Evolutionary conservation across 2,797 vertebrate genomes (phyloP), one percentile per base, ranked within the genome.

Genomic region (Acomys russatus): DNA sequence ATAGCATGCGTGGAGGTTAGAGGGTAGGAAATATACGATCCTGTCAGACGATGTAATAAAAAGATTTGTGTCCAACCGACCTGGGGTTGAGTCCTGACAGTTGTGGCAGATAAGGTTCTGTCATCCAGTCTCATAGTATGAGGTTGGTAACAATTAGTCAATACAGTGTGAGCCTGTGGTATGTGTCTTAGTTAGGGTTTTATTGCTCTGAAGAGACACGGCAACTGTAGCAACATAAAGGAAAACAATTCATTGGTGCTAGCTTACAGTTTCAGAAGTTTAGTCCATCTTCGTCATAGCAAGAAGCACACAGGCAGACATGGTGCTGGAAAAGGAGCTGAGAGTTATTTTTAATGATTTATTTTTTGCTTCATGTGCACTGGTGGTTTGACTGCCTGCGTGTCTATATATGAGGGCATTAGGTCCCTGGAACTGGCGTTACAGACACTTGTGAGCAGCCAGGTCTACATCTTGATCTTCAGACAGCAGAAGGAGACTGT

Each of bases 61-160:
- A 70, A 87, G 56, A 25, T 23, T 93, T 63, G 54, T 59, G 23
- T 73, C 70, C 33, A 23, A 9, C 8, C 3, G 8, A 44, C 17
- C 3, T 28, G 25, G 17, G 23, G 66, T 56, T 93, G 56, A 82
- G 49, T 86, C 44, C 84, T 15, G 38, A 68, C 6, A 56, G 30
- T 88, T 66, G 33, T 51, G 5, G 49, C 15, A 17, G n/a, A 6
- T 49, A 33, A 54, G 54, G 88, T 25, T 64, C 77, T 30, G 1
- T 35, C 2, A 25, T 14, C 77, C 28, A 87, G 49, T 71, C 38
- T 90, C 90, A 9, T 0, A 88, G 3, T 90, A 23, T 73, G 77
- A 96, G 8, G 23, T 80, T 90, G 44, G n/a, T 88, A 80, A 88
- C 91, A 77, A 79, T 80, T 66, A 77, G 6, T 88, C 78, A 74